phyloP scores from a whole-genome alignment of 30 jellyfish, hydroid and myxozoan genomes.

The Aurelia aurita complex sp. Pacific region DNA sequence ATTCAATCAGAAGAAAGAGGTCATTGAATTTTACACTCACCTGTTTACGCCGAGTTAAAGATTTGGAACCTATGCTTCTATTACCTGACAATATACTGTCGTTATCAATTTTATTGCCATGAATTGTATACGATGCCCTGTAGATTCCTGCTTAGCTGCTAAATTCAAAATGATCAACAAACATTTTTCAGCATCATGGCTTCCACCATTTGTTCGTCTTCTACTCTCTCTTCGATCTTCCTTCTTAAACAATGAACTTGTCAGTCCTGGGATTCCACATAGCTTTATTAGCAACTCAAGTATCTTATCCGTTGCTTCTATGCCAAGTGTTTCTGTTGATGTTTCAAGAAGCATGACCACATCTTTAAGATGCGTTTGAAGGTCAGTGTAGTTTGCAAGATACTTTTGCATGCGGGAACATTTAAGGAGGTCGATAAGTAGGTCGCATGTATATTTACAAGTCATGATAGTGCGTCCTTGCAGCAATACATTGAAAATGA shows the following conservation, averaged over 20 bases:
- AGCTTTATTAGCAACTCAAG: constrained; percentile 22
- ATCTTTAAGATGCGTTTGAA: constrained; percentile 27
- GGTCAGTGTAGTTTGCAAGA: constrained; percentile 65
- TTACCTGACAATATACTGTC: constrained; percentile 26
- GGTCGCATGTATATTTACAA: constrained; percentile 76
- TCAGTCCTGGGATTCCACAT: constrained; percentile 6
- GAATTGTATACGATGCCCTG: constrained; percentile 10
- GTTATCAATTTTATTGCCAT: constrained; percentile 38
- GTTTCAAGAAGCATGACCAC: constrained; percentile 18
- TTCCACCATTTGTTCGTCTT: neutral
- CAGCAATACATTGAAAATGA: constrained; percentile 67
- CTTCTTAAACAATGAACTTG: neutral
- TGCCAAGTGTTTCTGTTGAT: constrained; percentile 1
- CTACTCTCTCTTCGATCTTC: neutral
- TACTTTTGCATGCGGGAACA: constrained; percentile 46
- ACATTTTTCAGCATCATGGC: neutral
- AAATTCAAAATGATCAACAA: constrained; percentile 18
- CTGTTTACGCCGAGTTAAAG: too few species aligned
- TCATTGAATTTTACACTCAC: too few species aligned
- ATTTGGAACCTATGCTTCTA: too few species aligned
- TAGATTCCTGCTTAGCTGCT: constrained; percentile 1
- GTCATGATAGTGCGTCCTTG: constrained; percentile 49
- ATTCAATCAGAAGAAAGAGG: too few species aligned
- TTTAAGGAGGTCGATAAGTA: constrained; percentile 69
- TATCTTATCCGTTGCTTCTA: constrained; percentile 48